phyloP scores from a whole-genome alignment of 2,113 vertebrate species.

The Coptodon rendalli region DNA sequence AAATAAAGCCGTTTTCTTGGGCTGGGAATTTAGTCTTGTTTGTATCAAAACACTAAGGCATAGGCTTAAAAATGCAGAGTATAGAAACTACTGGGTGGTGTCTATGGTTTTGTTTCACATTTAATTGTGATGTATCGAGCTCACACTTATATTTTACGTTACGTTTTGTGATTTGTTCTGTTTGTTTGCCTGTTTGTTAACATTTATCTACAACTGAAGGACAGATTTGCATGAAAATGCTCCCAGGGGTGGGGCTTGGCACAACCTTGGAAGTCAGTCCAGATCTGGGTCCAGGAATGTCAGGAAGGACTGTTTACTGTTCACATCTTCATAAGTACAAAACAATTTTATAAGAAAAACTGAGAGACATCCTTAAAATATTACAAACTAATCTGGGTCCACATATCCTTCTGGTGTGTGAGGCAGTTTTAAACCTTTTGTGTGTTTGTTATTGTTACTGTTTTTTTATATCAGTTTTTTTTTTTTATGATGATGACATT shows the following conservation, averaged over 20 bases:
- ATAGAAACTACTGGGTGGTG: background rate
- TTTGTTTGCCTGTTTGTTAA: background rate
- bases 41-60: background rate
- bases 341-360: background rate
- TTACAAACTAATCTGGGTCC: background rate
- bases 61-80: background rate
- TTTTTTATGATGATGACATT: background rate
- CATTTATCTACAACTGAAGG: background rate
- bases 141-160: background rate
- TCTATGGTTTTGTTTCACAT: background rate
- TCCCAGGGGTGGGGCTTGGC: background rate
- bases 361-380: background rate
- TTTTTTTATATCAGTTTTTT: background rate
- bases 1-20: accelerated
- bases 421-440: background rate
- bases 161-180: background rate
- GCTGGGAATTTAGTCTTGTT: accelerated
- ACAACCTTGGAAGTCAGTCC: background rate
- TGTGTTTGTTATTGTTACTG: background rate
- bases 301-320: background rate
- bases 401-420: background rate
- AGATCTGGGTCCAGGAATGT: background rate
- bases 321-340: background rate
- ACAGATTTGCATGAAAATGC: background rate
- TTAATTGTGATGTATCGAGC: background rate